These are phyloP conservation scores for Andrena chrysosceles DNA, from an alignment of 2,888 invertebrate species.

Conservation along the genomic window DNA sequence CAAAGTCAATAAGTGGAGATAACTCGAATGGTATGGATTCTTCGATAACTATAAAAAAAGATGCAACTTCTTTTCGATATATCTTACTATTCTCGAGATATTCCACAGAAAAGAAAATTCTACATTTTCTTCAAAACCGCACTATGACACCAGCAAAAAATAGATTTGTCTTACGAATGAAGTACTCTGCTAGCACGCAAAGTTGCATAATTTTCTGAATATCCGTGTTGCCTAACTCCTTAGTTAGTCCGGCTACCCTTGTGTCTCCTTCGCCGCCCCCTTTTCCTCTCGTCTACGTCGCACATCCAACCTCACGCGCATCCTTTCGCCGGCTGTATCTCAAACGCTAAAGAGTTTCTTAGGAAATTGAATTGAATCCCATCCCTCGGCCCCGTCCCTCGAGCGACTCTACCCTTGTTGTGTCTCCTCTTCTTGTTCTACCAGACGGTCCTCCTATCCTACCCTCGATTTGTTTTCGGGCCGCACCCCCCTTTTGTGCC, in stretches of 20 bases:
- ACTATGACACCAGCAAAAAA: too few species aligned
- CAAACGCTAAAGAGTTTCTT: slow-evolving; percentile 82
- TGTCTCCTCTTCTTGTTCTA: slow-evolving; percentile 32
- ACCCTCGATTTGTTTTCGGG: slow-evolving; percentile 27
- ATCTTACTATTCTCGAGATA: not conserved
- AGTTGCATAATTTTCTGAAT: too few species aligned
- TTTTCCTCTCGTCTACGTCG: slow-evolving; percentile 39
- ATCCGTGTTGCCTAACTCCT: not conserved
- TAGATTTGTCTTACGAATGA: too few species aligned
- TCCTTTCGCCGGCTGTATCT: slow-evolving; percentile 79
- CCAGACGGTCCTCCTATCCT: slow-evolving; percentile 1
- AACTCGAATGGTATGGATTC: too few species aligned
- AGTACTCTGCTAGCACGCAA: too few species aligned
- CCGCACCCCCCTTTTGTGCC: not conserved
- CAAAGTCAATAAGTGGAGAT: too few species aligned
- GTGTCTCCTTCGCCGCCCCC: slow-evolving; percentile 31
- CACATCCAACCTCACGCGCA: slow-evolving; percentile 71
- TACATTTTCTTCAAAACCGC: too few species aligned
- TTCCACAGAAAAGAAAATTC: too few species aligned
- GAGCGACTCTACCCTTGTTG: slow-evolving; percentile 27
- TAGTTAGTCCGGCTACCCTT: slow-evolving; percentile 25
- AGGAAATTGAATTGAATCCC: slow-evolving; percentile 82
- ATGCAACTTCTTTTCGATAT: too few species aligned
- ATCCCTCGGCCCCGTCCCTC: not conserved
- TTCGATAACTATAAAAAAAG: too few species aligned